A percentile compares a stretch with the other conserved stretches of the same genome.
phyloP scores from a whole-genome alignment of 35 echinoderm and acorn worm genomes.

The Holothuria glaberrima region DNA sequence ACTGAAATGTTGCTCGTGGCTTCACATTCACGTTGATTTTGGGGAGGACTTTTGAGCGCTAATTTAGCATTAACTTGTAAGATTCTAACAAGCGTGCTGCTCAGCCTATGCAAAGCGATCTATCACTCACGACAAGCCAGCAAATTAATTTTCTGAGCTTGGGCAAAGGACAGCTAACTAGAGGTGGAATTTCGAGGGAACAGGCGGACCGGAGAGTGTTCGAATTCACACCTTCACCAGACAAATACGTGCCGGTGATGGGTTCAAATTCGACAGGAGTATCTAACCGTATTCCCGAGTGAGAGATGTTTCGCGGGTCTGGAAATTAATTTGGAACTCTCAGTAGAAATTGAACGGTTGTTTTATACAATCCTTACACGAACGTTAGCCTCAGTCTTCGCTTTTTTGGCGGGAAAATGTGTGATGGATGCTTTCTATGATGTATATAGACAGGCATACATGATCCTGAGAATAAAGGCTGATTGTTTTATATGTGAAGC shows the following conservation, averaged over 20 bases:
- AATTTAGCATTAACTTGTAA: constrained; percentile 37
- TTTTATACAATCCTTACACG: constrained; percentile 61
- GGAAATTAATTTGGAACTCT: constrained; percentile 63
- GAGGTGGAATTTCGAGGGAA: constrained; percentile 24
- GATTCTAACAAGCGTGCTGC: constrained; percentile 47
- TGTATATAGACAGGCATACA: constrained; percentile 42
- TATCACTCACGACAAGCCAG: constrained; percentile 51
- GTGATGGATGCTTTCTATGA: constrained; percentile 50
- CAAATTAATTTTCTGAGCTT: constrained; percentile 46
- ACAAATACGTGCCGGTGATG: constrained; percentile 60
- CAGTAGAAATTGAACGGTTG: constrained; percentile 49
- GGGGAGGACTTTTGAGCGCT: neutral
- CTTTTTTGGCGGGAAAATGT: neutral
- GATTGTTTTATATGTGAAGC: constrained; percentile 32
- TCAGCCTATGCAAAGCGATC: constrained; percentile 48
- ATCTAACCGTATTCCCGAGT: constrained; percentile 42
- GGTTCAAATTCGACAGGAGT: constrained; percentile 46
- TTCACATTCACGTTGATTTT: neutral
- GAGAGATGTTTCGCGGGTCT: constrained; percentile 54
- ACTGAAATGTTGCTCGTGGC: neutral
- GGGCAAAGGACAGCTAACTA: constrained; percentile 40
- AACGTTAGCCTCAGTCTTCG: constrained; percentile 33
- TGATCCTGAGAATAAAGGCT: constrained; percentile 34
- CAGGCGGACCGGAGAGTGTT: constrained; percentile 35
- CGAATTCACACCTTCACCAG: constrained; percentile 50